Evolutionary conservation across 2,113 vertebrate species (phyloP).

Genomic region (Fulica atra): DNA sequence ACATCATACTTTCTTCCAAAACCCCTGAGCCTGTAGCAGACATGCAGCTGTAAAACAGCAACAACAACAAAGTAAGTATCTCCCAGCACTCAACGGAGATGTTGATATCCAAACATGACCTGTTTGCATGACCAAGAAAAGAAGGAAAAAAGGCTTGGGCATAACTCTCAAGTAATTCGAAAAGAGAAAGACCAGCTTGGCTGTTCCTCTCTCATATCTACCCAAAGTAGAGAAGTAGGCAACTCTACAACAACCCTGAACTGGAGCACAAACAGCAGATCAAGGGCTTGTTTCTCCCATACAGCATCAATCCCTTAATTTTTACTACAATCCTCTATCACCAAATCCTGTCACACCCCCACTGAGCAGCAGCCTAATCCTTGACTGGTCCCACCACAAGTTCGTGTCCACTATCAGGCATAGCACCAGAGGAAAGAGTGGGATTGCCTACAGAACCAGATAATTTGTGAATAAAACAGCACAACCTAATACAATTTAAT

Average conservation of each 20-base stretch:
- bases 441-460: neutral
- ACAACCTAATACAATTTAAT: neutral
- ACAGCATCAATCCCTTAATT: neutral
- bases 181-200: neutral
- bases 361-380: neutral
- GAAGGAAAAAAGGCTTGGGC: neutral
- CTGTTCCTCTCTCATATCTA: neutral
- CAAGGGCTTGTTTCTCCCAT: neutral
- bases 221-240: neutral
- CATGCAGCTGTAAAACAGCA: neutral
- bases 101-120: neutral
- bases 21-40: neutral
- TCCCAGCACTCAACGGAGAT: accelerated
- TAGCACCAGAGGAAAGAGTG: neutral
- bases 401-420: neutral
- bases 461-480: neutral
- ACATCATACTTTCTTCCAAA: neutral
- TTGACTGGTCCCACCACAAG: neutral
- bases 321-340: neutral
- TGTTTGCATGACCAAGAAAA: neutral
- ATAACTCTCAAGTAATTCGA: neutral
- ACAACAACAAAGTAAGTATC: neutral
- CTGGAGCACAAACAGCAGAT: neutral
- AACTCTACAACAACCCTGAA: neutral
- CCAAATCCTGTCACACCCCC: neutral